Percentiles rank a stretch among this genome's conserved stretches.
These are phyloP conservation scores for Brachionus angularis DNA, from an alignment of 1,140 invertebrate genomes.

Conservation along the genomic window DNA sequence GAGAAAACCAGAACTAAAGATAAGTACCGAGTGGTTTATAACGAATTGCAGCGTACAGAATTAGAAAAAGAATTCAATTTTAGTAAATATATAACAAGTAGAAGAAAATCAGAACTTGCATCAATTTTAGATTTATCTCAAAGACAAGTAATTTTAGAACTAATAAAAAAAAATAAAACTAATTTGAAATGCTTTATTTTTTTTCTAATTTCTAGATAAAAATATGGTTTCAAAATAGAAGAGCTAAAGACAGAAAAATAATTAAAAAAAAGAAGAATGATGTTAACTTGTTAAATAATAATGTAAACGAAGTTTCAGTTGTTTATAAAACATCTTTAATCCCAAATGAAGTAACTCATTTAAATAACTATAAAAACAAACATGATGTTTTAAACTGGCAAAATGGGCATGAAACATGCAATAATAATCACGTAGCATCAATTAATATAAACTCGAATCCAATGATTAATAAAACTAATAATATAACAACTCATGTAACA, in stretches of 20 bases:
- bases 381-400: too few species aligned
- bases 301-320: not conserved
- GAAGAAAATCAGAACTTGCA: conserved; percentile 85
- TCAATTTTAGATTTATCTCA: conserved; percentile 76
- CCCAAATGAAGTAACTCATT: not conserved
- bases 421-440: too few species aligned
- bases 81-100: conserved; percentile 90
- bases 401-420: too few species aligned
- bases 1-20: conserved; percentile 79
- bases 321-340: not conserved
- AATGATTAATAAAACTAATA: too few species aligned
- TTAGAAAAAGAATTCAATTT: conserved; percentile 94
- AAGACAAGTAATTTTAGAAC: conserved; percentile 69
- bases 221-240: conserved; percentile 45
- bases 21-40: conserved; percentile 97
- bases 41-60: conserved; percentile 89
- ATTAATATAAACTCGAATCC: too few species aligned
- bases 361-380: not conserved
- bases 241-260: conserved; percentile 44
- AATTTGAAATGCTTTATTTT: not conserved
- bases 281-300: not conserved
- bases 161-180: not conserved
- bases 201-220: conserved; percentile 36
- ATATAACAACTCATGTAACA: too few species aligned
- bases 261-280: conserved; percentile 29